phyloP scores from a whole-genome alignment of 2,888 invertebrate species.

The Idaea straminata region DNA sequence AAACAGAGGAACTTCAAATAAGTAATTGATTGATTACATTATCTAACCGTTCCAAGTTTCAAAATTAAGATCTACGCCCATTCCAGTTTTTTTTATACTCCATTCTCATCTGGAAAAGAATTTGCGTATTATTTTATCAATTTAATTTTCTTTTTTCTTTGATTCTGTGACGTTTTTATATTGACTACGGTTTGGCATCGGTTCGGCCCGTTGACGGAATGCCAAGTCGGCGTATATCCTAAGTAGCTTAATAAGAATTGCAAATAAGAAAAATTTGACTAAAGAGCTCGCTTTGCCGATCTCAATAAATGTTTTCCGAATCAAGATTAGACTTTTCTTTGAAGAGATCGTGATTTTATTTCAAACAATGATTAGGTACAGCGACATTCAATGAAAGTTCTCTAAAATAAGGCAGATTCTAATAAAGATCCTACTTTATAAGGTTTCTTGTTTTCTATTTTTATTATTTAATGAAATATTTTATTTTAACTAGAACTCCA shows the following conservation, averaged over 20 bases:
- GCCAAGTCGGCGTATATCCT: neutral
- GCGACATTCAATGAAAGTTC: neutral
- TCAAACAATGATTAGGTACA: neutral
- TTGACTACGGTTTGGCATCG: neutral
- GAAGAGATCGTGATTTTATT: neutral
- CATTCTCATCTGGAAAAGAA: too few relatives aligned
- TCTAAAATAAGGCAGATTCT: neutral
- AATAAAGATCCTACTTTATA: neutral
- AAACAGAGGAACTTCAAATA: neutral
- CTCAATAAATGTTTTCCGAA: neutral
- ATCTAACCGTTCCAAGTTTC: neutral
- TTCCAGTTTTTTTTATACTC: neutral
- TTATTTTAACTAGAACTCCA: too few relatives aligned
- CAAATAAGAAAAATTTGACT: constrained; percentile 1
- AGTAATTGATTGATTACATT: neutral
- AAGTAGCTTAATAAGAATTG: neutral
- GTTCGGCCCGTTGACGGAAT: neutral
- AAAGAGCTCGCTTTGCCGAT: neutral
- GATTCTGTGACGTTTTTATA: neutral
- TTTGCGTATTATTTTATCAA: too few relatives aligned
- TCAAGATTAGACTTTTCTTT: constrained; percentile 1
- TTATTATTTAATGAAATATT: too few relatives aligned
- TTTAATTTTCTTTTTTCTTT: neutral
- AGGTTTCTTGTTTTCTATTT: too few relatives aligned
- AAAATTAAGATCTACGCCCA: neutral